Percentiles rank a stretch among this genome's conserved stretches.
phyloP scores from a whole-genome alignment of 2,888 invertebrate species.

The Priocnemis perturbator region DNA sequence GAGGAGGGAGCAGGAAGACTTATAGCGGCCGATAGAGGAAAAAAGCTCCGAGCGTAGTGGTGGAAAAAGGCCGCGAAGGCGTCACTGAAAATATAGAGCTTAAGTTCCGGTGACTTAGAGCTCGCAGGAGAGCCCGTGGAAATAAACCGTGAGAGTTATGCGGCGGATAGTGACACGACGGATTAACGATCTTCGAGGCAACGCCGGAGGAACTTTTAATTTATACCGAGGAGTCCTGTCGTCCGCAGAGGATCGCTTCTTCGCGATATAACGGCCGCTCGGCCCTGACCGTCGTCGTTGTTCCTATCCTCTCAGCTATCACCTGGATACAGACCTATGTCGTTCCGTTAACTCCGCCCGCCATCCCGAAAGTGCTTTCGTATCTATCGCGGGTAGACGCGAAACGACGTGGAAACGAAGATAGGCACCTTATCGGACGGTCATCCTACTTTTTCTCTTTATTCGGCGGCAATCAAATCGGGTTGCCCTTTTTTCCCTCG shows the following conservation, averaged over 20 bases:
- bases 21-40: constrained; percentile 32
- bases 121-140: constrained; percentile 45
- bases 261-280: background rate
- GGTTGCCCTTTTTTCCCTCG: no score
- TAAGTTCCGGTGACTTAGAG: constrained; percentile 58
- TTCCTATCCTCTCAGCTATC: background rate
- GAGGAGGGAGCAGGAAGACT: constrained; percentile 20
- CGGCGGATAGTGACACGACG: constrained; percentile 58
- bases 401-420: constrained; percentile 55
- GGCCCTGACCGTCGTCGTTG: background rate
- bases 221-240: constrained; percentile 53
- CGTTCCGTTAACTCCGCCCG: background rate
- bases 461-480: no score
- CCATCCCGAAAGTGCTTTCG: background rate
- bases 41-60: constrained; percentile 15
- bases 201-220: constrained; percentile 59
- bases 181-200: constrained; percentile 64
- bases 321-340: background rate
- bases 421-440: constrained; percentile 24
- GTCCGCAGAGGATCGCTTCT: constrained; percentile 28
- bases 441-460: no score
- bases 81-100: constrained; percentile 54
- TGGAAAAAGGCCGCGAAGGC: constrained; percentile 17
- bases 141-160: constrained; percentile 55
- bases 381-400: constrained; percentile 33